These are phyloP conservation scores for Lerista edwardsae DNA, from an alignment of 2,797 vertebrate species.

Conservation along the genomic window DNA sequence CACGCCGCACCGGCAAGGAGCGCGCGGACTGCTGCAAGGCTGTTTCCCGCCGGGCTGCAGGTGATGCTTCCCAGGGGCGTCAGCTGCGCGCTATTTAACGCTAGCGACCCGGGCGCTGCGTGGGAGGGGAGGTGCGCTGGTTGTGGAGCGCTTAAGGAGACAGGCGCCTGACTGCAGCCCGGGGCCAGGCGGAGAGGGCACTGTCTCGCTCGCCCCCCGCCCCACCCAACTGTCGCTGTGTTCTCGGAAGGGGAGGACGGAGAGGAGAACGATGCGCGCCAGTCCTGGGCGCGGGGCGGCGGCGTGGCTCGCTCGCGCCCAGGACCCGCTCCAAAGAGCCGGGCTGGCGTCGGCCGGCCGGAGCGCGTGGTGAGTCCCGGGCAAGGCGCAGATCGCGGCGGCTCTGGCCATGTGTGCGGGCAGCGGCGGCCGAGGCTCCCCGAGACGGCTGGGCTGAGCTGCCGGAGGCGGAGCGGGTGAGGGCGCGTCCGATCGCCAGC, in stretches of 20 bases:
- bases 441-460: not conserved
- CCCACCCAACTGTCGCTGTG: no score
- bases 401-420: constrained; percentile 34
- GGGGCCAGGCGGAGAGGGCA: accelerated
- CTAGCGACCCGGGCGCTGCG: not conserved
- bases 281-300: not conserved
- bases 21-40: no score
- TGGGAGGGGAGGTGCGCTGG: no score
- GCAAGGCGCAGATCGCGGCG: accelerated
- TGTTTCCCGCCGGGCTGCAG: not conserved
- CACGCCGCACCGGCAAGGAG: not conserved
- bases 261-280: not conserved
- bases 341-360: not conserved
- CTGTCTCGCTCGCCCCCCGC: no score
- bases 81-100: not conserved
- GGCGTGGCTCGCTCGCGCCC: not conserved
- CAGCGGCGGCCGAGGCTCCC: constrained; percentile 20
- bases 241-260: not conserved
- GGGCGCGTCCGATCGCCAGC: not conserved
- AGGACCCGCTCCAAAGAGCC: not conserved
- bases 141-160: not conserved
- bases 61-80: not conserved
- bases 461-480: not conserved
- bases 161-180: not conserved
- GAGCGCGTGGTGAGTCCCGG: not conserved